Conservation (phyloP, 2,888 invertebrate species). For the Orgyia antiqua region DNA sequence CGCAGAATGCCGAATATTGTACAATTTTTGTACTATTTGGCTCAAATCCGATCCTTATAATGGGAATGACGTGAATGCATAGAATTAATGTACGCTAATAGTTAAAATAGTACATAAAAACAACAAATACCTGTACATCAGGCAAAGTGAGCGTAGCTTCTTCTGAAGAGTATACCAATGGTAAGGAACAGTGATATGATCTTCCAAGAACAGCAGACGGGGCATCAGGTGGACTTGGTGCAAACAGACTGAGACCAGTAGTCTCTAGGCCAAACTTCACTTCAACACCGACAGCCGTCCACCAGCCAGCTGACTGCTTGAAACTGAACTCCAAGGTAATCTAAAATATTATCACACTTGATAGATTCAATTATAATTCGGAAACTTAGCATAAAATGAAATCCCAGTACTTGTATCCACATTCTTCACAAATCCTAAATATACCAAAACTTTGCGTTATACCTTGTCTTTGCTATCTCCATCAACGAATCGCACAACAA, state of each 20-base stretch:
- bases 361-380: too few relatives aligned
- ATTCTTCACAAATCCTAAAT: too few relatives aligned
- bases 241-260: constrained; percentile 52
- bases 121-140: constrained; percentile 76
- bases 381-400: too few relatives aligned
- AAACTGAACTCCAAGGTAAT: constrained; percentile 77
- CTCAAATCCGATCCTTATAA: too few relatives aligned
- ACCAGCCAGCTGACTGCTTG: constrained; percentile 68
- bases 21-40: too few relatives aligned
- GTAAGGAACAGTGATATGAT: constrained; percentile 74
- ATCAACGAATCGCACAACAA: constrained; percentile 64
- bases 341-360: constrained; percentile 48
- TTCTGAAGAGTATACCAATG: constrained; percentile 67
- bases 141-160: constrained; percentile 64
- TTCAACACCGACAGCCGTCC: constrained; percentile 77
- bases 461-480: constrained; percentile 59
- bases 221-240: constrained; percentile 57
- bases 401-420: too few relatives aligned
- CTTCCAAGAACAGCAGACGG: constrained; percentile 74
- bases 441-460: too few relatives aligned
- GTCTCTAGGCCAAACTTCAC: constrained; percentile 65
- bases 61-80: too few relatives aligned
- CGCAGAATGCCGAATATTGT: too few relatives aligned
- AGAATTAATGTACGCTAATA: too few relatives aligned
- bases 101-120: too few relatives aligned